These are phyloP conservation scores for Bombus cullumanus DNA, from an alignment of 1,140 invertebrate genomes.

Conservation along the genomic window DNA sequence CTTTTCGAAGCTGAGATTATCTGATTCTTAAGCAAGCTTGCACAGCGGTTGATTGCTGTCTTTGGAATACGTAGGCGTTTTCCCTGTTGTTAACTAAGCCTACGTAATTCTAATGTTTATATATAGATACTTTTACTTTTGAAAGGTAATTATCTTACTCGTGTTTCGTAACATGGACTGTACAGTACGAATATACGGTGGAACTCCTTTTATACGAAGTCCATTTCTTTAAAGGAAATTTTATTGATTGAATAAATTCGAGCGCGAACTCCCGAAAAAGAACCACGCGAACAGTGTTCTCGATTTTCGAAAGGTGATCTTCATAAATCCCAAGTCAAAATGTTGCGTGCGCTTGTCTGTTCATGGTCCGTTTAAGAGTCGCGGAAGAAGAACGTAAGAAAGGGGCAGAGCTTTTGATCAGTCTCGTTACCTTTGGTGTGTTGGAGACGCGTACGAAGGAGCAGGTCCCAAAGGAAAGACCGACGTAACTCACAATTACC, in stretches of 20 bases:
- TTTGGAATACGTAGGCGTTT: background rate
- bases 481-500: constrained; percentile 77
- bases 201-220: too few relatives aligned
- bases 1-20: constrained; percentile 1
- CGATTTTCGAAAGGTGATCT: background rate
- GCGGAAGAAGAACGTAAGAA: constrained; percentile 4
- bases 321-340: constrained; percentile 23
- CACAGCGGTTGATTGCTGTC: background rate
- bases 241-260: too few relatives aligned
- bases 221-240: too few relatives aligned
- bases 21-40: background rate
- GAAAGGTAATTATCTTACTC: background rate
- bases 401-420: constrained; percentile 47
- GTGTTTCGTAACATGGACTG: background rate
- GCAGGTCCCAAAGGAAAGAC: constrained; percentile 39
- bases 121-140: background rate
- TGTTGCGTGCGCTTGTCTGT: constrained; percentile 15
- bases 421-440: constrained; percentile 62
- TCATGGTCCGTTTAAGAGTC: background rate
- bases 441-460: constrained; percentile 35
- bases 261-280: background rate
- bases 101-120: background rate
- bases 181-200: too few relatives aligned
- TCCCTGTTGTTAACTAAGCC: background rate
- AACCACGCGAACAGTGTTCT: too few relatives aligned